Base-by-base conservation (phyloP, 2,113 vertebrate species). In the Lamprotornis superbus region DNA sequence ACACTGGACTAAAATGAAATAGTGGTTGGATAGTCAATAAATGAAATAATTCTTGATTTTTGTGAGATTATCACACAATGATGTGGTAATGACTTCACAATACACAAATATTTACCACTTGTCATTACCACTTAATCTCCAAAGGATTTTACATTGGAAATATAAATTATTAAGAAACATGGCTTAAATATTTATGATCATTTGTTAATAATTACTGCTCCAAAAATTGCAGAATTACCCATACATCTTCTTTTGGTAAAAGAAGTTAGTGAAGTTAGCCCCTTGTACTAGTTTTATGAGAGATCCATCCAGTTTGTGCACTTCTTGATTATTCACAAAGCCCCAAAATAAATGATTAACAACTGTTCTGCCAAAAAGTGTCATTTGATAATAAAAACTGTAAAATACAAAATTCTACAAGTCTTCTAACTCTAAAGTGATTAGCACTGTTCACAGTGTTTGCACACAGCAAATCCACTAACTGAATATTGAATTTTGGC, bases 131-230 rank as follows among this genome's bases (percentile, higher is more conserved):
- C 27, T 84, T 73, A 73, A 89, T 71, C 46, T 63, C 57, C 87
- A 90, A 75, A 94, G 39, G 50, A 73, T 92, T 79, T 74, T 91
- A 70, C 65, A 77, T 39, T 74, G 10, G 79, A 77, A 63, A 83
- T 35, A 94, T 53, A 94, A 93, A 97, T 91, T 85, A 91, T 81
- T 92, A 95, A 63, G 57, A 93, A 93, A 67, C 24, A 55, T 8
- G 2, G 11, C 35, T 93, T 67, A 86, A 95, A 94, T 79, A 67
- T 96, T 83, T 93, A 87, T 76, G n/a, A 24, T 15, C 33, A 68
- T 63, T 94, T 87, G 53, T 76, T 81, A 93, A 60, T 81, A 92
- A 93, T 63, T 92, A 35, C 65, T 46, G 46, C 55, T 42, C 52
- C 30, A 68, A 76, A 91, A 89, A 82, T 33, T 69, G 80, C 53